Evolutionary conservation across 2,797 vertebrate genomes (phyloP).

Genomic region (Lindbergichthys nudifrons): DNA sequence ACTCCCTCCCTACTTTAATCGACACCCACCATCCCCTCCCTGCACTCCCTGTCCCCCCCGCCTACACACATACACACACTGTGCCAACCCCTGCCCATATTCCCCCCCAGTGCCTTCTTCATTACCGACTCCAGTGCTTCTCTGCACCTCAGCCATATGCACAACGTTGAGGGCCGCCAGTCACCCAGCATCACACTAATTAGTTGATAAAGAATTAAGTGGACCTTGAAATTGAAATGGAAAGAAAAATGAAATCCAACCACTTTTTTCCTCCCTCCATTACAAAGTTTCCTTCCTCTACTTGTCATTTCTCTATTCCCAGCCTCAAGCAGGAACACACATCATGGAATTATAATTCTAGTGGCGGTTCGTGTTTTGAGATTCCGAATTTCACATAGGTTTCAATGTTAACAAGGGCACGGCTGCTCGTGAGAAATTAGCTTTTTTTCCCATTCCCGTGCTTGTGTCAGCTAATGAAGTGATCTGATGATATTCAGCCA

Average conservation of each 20-base stretch:
- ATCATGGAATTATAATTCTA: slow-evolving; percentile 61
- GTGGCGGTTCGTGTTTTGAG: slow-evolving; percentile 38
- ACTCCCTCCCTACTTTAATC: slow-evolving; percentile 84
- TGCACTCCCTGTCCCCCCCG: slow-evolving; percentile 12
- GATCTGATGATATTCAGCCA: slow-evolving; percentile 50
- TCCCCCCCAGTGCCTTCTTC: slow-evolving; percentile 85
- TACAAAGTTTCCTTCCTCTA: slow-evolving; percentile 64
- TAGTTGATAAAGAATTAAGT: slow-evolving; percentile 97
- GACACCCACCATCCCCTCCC: slow-evolving; percentile 63
- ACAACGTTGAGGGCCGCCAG: slow-evolving; percentile 91
- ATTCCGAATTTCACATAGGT: slow-evolving; percentile 44
- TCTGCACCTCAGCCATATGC: slow-evolving; percentile 92
- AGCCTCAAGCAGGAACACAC: slow-evolving; percentile 60
- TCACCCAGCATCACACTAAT: slow-evolving; percentile 94
- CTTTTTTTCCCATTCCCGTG: slow-evolving; percentile 47
- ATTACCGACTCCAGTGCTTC: slow-evolving; percentile 92
- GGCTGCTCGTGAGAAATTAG: slow-evolving; percentile 27
- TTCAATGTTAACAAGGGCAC: slow-evolving; percentile 46
- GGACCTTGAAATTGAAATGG: slow-evolving; percentile 99
- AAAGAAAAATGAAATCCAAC: slow-evolving; percentile 83
- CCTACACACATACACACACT: slow-evolving; percentile 43
- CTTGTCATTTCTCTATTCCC: slow-evolving; percentile 52
- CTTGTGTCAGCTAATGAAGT: slow-evolving; percentile 51
- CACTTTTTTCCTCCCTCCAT: slow-evolving; percentile 69
- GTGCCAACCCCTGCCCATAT: slow-evolving; percentile 68